Conservation (phyloP, 1,140 invertebrate species). For the Drosophila santomea region DNA sequence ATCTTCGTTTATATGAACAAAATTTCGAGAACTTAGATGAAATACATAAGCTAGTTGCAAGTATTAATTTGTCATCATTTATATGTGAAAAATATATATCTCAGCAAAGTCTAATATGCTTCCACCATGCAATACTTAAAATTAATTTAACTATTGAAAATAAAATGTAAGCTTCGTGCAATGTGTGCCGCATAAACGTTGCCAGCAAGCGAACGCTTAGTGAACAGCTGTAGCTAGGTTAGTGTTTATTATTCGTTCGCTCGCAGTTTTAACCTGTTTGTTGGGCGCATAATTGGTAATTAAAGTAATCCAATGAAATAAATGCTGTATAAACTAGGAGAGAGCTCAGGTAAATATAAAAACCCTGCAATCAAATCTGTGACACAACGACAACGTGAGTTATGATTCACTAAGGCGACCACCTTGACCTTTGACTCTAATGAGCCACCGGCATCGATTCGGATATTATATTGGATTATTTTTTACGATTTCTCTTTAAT, state of each 20-base stretch:
- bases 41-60: background rate
- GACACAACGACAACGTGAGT: constrained; percentile 40
- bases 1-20: background rate
- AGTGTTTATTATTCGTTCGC: constrained; percentile 31
- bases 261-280: constrained; percentile 8
- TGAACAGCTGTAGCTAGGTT: constrained; percentile 50
- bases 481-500: constrained; percentile 22
- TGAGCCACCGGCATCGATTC: constrained; percentile 32
- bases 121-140: too few species aligned
- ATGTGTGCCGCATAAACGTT: constrained; percentile 8
- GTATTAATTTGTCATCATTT: too few species aligned
- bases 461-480: constrained; percentile 5
- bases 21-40: background rate
- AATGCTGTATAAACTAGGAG: background rate
- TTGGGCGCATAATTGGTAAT: constrained; percentile 12
- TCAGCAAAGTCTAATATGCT: too few species aligned
- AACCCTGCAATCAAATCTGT: background rate
- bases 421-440: constrained; percentile 65
- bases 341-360: too few species aligned
- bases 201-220: constrained; percentile 1
- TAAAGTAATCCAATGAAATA: constrained; percentile 1
- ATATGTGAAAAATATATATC: too few species aligned
- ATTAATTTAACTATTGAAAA: background rate
- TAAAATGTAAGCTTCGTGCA: background rate
- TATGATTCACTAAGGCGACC: constrained; percentile 28